phyloP scores from a whole-genome alignment of 1,140 invertebrate species.

The Trichonephila inaurata region DNA sequence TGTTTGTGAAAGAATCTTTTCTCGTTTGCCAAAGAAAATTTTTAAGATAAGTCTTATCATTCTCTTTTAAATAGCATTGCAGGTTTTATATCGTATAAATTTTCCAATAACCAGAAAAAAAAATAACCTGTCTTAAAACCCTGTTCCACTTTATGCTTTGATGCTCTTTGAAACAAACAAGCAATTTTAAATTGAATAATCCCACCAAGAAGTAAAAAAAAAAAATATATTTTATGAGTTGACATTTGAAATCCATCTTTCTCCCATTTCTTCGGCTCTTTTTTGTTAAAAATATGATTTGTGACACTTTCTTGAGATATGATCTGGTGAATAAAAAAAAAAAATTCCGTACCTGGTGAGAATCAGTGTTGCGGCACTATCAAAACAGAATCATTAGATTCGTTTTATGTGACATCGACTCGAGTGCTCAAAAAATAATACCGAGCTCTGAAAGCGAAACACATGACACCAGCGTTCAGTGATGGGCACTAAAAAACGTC shows the following conservation, averaged over 20 bases:
- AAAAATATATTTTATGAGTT: background rate
- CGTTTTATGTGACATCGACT: conserved; percentile 15
- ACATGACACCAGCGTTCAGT: background rate
- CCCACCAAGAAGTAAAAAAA: background rate
- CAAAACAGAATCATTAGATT: conserved; percentile 1
- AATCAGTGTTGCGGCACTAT: background rate
- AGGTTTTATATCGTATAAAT: too few relatives aligned
- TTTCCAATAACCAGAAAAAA: background rate
- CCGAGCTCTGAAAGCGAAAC: background rate
- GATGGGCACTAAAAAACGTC: conserved; percentile 11
- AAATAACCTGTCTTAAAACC: background rate
- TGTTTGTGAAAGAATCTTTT: too few relatives aligned
- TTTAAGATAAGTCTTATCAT: too few relatives aligned
- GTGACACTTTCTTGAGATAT: background rate
- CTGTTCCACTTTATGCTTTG: background rate
- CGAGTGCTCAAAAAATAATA: background rate
- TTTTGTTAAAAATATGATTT: background rate
- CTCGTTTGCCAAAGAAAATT: too few relatives aligned
- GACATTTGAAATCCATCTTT: background rate
- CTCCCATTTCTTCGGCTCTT: background rate
- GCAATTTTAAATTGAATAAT: background rate
- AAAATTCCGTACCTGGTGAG: background rate
- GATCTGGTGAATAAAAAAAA: background rate
- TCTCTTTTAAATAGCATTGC: too few relatives aligned
- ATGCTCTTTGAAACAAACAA: background rate